phyloP scores from a whole-genome alignment of 2,888 invertebrate genomes.

The Dorcus hopei region DNA sequence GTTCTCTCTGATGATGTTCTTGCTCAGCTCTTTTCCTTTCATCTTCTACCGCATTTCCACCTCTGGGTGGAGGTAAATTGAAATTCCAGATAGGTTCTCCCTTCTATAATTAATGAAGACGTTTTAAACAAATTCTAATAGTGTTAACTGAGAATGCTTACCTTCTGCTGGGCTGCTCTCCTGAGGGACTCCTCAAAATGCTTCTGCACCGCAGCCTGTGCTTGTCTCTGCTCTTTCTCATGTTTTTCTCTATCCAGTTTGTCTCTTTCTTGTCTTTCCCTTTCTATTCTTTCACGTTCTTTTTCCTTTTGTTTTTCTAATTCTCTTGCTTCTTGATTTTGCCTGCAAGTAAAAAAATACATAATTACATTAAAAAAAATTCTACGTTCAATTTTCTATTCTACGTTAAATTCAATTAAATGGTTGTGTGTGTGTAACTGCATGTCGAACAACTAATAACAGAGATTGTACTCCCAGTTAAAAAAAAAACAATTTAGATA shows the following conservation, averaged over 20 bases:
- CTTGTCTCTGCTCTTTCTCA: slow-evolving; percentile 54
- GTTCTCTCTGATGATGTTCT: slow-evolving; percentile 44
- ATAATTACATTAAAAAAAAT: no score
- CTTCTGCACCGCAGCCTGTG: slow-evolving; percentile 73
- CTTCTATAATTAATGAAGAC: background rate
- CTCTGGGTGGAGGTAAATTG: slow-evolving; percentile 38
- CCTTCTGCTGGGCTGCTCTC: slow-evolving; percentile 33
- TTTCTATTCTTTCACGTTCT: slow-evolving; percentile 50
- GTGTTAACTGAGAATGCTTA: slow-evolving; percentile 17
- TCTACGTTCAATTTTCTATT: no score
- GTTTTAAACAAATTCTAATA: background rate
- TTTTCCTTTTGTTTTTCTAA: slow-evolving; percentile 56
- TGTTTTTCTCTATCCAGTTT: slow-evolving; percentile 49
- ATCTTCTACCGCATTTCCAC: slow-evolving; percentile 38
- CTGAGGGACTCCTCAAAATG: slow-evolving; percentile 80
- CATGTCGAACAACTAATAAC: no score
- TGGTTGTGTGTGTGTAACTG: no score
- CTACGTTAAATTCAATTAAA: no score
- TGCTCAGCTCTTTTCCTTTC: slow-evolving; percentile 45
- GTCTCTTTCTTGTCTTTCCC: slow-evolving; percentile 51
- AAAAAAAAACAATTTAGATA: no score
- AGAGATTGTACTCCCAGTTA: no score
- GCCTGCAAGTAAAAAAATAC: background rate
- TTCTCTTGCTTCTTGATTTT: slow-evolving; percentile 57
- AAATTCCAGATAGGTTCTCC: slow-evolving; percentile 18